phyloP scores from a whole-genome alignment of 2,113 vertebrate species.

The Monarcha castaneiventris region DNA sequence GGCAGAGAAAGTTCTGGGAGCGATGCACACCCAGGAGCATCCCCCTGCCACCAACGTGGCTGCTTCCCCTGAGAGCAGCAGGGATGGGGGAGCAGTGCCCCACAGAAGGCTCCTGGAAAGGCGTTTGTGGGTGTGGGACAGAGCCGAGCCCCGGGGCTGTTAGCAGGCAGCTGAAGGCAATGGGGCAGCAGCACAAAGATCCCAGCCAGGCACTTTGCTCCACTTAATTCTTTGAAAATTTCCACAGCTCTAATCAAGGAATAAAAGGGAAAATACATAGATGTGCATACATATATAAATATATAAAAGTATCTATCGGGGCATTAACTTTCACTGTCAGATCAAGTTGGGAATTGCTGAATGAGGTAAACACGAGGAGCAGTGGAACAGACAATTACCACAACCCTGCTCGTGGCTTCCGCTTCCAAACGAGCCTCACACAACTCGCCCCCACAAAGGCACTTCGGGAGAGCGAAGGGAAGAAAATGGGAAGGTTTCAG shows the following conservation, averaged over 20 bases:
- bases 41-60: rapidly evolving
- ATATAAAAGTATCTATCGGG: background rate
- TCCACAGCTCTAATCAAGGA: constrained; percentile 25
- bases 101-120: background rate
- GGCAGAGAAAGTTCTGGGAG: background rate
- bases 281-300: background rate
- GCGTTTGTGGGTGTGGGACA: background rate
- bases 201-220: background rate
- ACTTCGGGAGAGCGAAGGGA: background rate
- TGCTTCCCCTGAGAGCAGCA: rapidly evolving
- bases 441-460: background rate
- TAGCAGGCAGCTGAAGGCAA: constrained; percentile 35
- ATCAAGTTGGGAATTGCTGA: constrained; percentile 3
- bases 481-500: background rate
- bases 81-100: background rate
- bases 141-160: background rate
- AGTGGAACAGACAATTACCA: background rate
- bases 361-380: background rate
- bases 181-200: constrained; percentile 30
- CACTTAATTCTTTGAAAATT: background rate
- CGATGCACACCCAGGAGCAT: background rate
- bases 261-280: background rate
- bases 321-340: constrained; percentile 54
- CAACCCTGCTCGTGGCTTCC: background rate
- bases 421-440: background rate